Percentiles rank a stretch among this genome's conserved stretches.
Conservation (phyloP, 2,113 vertebrate species). For the Neodon shergylaensis region DNA sequence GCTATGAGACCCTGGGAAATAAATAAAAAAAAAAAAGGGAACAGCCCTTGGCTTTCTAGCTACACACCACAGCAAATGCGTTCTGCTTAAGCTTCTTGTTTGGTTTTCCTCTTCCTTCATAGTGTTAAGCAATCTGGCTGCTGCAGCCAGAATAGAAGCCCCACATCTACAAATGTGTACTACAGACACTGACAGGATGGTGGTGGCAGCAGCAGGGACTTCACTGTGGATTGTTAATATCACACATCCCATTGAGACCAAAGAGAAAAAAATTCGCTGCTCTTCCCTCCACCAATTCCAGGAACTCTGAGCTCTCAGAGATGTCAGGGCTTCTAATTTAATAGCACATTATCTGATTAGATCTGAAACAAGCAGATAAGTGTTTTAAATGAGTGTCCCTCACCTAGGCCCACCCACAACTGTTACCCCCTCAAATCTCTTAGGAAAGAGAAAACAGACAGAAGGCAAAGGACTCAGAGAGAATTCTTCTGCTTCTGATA, state of each 20-base stretch:
- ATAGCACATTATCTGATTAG: slow-evolving; percentile 1
- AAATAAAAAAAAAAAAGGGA: not conserved
- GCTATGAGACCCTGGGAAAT: not conserved
- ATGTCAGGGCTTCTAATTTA: slow-evolving; percentile 14
- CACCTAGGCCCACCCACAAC: slow-evolving; percentile 23
- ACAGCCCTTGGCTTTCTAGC: not conserved
- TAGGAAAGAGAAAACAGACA: slow-evolving; percentile 2
- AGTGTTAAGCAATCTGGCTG: not conserved
- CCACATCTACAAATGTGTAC: not conserved
- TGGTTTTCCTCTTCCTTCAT: not conserved
- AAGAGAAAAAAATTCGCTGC: not conserved
- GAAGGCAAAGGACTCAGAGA: slow-evolving; percentile 25
- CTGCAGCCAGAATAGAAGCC: not conserved
- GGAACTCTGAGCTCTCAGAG: not conserved
- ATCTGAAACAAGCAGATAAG: not conserved
- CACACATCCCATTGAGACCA: not conserved
- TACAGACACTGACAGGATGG: not conserved
- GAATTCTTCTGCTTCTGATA: slow-evolving; percentile 54
- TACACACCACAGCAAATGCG: not conserved
- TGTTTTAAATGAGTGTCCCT: slow-evolving; percentile 30
- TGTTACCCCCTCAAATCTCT: not conserved
- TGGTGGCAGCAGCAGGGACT: not conserved
- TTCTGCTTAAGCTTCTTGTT: not conserved
- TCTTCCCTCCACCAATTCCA: not conserved
- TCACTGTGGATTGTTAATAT: not conserved